phyloP scores from a whole-genome alignment of 2,888 invertebrate genomes.

The Congeria kusceri region DNA sequence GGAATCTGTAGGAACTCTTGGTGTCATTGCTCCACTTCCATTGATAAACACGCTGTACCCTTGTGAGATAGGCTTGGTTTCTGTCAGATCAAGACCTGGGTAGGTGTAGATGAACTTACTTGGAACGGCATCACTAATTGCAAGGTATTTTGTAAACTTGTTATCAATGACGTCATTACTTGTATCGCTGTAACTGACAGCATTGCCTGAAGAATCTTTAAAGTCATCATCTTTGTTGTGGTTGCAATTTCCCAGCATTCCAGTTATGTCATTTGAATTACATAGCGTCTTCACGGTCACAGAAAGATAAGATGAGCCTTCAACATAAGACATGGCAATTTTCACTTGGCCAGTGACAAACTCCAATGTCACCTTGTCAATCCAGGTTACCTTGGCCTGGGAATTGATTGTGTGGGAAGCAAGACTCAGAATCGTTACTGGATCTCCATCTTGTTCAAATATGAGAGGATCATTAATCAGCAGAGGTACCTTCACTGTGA shows the following conservation, averaged over 20 bases:
- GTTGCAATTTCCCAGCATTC: slow-evolving; percentile 74
- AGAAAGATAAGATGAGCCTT: slow-evolving; percentile 44
- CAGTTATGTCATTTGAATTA: slow-evolving; percentile 45
- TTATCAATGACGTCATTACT: slow-evolving; percentile 36
- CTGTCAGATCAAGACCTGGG: slow-evolving; percentile 29
- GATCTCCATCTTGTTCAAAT: slow-evolving; percentile 56
- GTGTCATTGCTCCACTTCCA: slow-evolving; percentile 63
- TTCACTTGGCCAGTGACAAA: slow-evolving; percentile 31
- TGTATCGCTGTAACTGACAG: slow-evolving; percentile 39
- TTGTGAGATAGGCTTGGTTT: slow-evolving; percentile 36
- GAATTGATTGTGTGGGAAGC: slow-evolving; percentile 39
- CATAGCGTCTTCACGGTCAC: slow-evolving; percentile 34
- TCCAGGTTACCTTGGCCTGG: slow-evolving; percentile 37
- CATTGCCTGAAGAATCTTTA: slow-evolving; percentile 12
- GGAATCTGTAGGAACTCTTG: slow-evolving; percentile 28
- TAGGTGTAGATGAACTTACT: slow-evolving; percentile 40
- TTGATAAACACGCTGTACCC: slow-evolving; percentile 66
- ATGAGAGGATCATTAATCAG: slow-evolving; percentile 34
- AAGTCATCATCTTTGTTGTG: slow-evolving; percentile 71
- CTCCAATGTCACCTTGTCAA: slow-evolving; percentile 50
- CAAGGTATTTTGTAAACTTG: slow-evolving; percentile 35
- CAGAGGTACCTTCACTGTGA: slow-evolving; percentile 64
- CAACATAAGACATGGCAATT: slow-evolving; percentile 49
- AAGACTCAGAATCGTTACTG: slow-evolving; percentile 35
- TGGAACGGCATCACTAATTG: neutral